Percentiles rank a stretch among this genome's conserved stretches.
Conservation (phyloP, 92 coral and sea anemone genomes). For the Montipora capitata region DNA sequence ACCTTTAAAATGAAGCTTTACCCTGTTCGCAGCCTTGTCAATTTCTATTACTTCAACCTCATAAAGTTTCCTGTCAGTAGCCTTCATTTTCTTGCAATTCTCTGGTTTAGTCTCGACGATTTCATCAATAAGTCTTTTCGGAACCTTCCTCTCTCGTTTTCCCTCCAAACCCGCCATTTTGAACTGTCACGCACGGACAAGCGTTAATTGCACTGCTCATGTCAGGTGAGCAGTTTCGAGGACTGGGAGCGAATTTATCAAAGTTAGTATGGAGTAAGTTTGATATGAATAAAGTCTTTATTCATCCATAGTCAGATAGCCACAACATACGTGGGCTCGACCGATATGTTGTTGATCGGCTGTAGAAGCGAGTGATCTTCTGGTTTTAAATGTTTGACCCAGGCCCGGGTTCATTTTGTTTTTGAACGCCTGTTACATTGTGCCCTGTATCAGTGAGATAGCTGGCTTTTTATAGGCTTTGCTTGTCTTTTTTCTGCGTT, state of each 20-base stretch:
- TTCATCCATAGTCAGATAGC: too few species aligned
- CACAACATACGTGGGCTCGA: too few species aligned
- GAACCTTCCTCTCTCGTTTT: slow-evolving; percentile 46
- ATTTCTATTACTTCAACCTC: slow-evolving; percentile 17
- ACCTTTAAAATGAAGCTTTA: neutral
- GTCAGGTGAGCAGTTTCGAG: slow-evolving; percentile 21
- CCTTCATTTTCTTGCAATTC: slow-evolving; percentile 40
- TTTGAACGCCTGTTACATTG: too few species aligned
- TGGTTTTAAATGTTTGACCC: too few species aligned
- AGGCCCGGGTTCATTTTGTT: too few species aligned
- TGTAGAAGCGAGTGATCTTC: too few species aligned
- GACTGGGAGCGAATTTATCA: slow-evolving; percentile 29
- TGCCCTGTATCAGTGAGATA: too few species aligned
- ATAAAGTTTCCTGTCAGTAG: slow-evolving; percentile 39
- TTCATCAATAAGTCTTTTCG: slow-evolving; percentile 40
- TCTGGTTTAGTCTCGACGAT: too few species aligned
- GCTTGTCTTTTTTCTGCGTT: too few species aligned
- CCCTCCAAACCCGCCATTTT: slow-evolving; percentile 55
- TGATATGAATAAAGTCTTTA: too few species aligned
- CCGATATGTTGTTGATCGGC: too few species aligned
- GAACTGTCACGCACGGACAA: neutral
- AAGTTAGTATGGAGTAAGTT: neutral
- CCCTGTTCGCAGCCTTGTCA: neutral
- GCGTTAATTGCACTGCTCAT: slow-evolving; percentile 26
- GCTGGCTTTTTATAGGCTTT: too few species aligned